Conservation (phyloP, 2,797 vertebrate genomes). For the Falco novaeseelandiae region DNA sequence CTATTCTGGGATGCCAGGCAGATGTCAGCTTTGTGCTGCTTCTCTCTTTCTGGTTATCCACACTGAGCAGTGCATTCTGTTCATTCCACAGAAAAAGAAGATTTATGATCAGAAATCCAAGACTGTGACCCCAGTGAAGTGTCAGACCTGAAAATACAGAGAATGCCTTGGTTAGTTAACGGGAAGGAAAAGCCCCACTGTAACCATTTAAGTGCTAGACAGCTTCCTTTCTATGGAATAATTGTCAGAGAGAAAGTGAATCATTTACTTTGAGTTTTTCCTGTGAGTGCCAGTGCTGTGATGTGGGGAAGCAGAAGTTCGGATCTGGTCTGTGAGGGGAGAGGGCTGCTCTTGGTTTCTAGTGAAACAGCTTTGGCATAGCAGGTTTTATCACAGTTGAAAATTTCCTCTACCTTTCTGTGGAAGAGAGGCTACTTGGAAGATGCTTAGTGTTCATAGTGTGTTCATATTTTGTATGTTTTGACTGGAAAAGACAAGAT, state of each 20-base stretch:
- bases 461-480: not conserved
- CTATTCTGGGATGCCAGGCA: not conserved
- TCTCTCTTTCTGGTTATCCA: not conserved
- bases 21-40: not conserved
- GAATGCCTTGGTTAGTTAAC: not conserved
- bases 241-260: conserved; percentile 5
- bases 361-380: not conserved
- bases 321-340: not conserved
- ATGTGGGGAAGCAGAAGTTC: not conserved
- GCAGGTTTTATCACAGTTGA: not conserved
- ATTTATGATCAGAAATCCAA: not conserved
- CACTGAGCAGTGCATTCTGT: not conserved
- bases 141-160: not conserved
- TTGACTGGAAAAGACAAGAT: not conserved
- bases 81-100: not conserved
- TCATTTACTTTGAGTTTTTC: not conserved
- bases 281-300: not conserved
- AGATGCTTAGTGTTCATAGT: not conserved
- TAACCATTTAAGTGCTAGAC: not conserved
- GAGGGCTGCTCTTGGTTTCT: not conserved
- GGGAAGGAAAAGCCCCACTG: not conserved
- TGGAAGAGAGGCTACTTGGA: not conserved
- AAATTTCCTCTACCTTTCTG: not conserved
- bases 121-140: not conserved
- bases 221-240: not conserved